Evolutionary conservation across 2,797 vertebrate species (phyloP), one percentile per base, ranked within the genome.

Genomic region (Thalassophryne amazonica): DNA sequence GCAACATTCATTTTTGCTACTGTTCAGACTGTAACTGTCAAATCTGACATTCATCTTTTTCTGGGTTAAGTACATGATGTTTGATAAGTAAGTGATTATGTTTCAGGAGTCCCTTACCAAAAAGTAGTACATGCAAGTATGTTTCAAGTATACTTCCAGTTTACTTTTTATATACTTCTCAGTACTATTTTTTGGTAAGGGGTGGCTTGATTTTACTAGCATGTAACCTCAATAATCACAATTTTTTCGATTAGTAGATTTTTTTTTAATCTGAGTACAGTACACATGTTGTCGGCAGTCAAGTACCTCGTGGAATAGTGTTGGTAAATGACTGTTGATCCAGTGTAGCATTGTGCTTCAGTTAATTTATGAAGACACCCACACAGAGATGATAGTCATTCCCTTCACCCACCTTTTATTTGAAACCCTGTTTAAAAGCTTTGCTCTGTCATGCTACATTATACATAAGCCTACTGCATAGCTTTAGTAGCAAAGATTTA

Each of bases 331-430:
- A 86, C 78, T 86, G 74, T 85, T 81, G 73, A 91, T 90, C 81
- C 81, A 32, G 28, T 74, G 60, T 81, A 81, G 50, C 73, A 83
- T 85, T 85, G 75, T 84, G 78, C 54, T 62, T 66, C 69, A 60
- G 76, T 72, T 91, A 83, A 89, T 90, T 89, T 83, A 88, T 84
- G 78, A 83, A 81, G 85, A 87, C 90, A 88, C 88, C 88, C 86
- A 90, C 88, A 86, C 78, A 79, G 69, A 76, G 76, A 59, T 86
- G 72, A 85, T 83, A 88, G 80, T 85, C 69, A 67, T 86, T 89
- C 69, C 72, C 69, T 76, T 84, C 80, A 89, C 73, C 76, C 81
- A 86, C 80, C 86, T 86, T 89, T 89, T 87, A 85, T 89, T 86
- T 85, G 47, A 85, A 78, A 76, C 76, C 76, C 50, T 73, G 78